Percentiles rank a stretch among this genome's conserved stretches.
phyloP scores from a whole-genome alignment of 2,797 vertebrate genomes.

The Calcarius lapponicus region DNA sequence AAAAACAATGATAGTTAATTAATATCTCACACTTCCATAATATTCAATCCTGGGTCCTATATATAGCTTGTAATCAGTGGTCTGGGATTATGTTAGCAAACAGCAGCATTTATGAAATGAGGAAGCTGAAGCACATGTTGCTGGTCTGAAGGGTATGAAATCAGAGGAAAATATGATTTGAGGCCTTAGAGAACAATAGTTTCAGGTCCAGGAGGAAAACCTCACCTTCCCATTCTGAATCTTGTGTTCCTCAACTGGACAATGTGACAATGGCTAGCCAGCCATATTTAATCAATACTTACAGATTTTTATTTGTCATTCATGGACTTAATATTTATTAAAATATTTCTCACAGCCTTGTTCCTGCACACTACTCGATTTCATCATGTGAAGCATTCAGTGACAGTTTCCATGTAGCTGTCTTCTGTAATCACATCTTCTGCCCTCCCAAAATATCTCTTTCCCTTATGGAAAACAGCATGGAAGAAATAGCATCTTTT shows the following conservation, averaged over 20 bases:
- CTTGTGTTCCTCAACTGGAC: not conserved
- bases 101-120: not conserved
- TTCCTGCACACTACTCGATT: not conserved
- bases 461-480: conserved; percentile 33
- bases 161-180: not conserved
- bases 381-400: not conserved
- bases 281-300: not conserved
- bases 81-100: not conserved
- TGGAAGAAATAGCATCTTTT: conserved; percentile 52
- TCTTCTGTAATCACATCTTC: conserved; percentile 41
- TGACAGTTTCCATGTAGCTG: conserved; percentile 6
- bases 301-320: not conserved
- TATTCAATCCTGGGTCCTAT: not conserved
- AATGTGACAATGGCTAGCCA: not conserved
- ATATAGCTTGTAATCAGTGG: not conserved
- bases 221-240: not conserved
- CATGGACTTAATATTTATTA: not conserved
- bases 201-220: not conserved
- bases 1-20: not conserved
- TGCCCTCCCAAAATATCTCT: conserved; percentile 67
- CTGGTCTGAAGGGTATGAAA: not conserved
- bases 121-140: not conserved
- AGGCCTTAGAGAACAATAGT: not conserved
- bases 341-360: not conserved
- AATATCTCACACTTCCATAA: not conserved